A percentile compares a stretch with the other conserved stretches of the same genome.
Conservation (phyloP, 2,113 vertebrate species). For the Leptobrachium leishanense region DNA sequence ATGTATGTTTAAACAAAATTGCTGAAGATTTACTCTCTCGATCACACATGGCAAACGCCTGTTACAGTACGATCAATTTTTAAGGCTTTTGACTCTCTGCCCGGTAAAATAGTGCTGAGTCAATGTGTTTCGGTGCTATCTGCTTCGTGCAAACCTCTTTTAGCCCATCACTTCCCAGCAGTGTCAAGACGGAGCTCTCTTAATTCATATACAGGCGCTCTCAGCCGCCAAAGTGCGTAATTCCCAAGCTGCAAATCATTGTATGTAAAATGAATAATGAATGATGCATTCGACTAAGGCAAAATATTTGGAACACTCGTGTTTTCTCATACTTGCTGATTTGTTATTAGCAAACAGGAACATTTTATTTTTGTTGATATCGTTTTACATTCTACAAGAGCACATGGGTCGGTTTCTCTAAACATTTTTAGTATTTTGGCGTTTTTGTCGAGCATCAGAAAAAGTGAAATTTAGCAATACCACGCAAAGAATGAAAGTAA, state of each 20-base stretch:
- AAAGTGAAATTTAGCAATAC: background rate
- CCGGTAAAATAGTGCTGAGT: constrained; percentile 1
- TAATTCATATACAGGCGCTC: background rate
- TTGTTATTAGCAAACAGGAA: background rate
- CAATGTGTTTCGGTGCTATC: background rate
- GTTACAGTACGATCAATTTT: background rate
- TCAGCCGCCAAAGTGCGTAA: background rate
- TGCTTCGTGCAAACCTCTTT: background rate
- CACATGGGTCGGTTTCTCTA: background rate
- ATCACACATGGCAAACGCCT: background rate
- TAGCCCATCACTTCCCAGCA: background rate
- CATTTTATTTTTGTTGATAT: background rate
- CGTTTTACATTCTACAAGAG: background rate
- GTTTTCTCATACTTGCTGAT: background rate
- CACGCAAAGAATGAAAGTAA: background rate
- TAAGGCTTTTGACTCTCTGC: background rate
- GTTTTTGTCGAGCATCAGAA: background rate
- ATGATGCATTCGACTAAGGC: background rate
- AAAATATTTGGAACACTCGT: background rate
- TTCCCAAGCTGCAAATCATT: constrained; percentile 1
- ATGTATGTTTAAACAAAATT: background rate
- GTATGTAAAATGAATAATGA: background rate
- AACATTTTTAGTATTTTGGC: background rate
- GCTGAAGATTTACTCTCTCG: background rate
- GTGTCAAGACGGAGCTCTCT: background rate